These are phyloP conservation scores for Meleagris gallopavo DNA, from an alignment of 2,113 vertebrate genomes.

Conservation along the genomic window DNA sequence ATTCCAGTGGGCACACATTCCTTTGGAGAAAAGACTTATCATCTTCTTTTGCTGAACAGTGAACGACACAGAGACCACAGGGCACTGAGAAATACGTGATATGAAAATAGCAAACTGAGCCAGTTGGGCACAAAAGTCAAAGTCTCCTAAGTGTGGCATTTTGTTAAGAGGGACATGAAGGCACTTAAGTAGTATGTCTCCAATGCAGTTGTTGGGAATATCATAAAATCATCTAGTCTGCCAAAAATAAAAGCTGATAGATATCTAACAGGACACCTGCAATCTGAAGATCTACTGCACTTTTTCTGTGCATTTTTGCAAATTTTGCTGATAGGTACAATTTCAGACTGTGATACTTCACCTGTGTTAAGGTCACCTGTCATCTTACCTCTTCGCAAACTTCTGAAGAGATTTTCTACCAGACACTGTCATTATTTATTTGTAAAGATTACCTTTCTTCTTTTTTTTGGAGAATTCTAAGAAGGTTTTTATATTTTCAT, in stretches of 20 bases:
- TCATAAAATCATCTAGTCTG: background rate
- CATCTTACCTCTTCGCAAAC: background rate
- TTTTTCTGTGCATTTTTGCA: background rate
- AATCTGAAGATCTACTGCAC: background rate
- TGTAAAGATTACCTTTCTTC: background rate
- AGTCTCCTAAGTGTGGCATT: background rate
- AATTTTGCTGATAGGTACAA: background rate
- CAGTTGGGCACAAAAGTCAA: background rate
- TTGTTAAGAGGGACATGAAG: background rate
- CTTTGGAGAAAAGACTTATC: background rate
- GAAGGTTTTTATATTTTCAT: background rate
- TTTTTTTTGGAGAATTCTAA: background rate
- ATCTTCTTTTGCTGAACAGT: background rate
- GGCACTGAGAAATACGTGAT: background rate
- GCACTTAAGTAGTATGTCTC: too few species aligned
- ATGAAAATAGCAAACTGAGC: background rate
- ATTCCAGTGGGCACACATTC: background rate
- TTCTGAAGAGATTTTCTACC: background rate
- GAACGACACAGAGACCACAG: fast-evolving
- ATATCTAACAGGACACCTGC: background rate
- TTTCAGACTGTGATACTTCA: background rate
- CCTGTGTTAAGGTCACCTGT: background rate
- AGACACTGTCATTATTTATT: background rate
- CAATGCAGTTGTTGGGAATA: background rate
- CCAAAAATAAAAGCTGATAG: background rate